Percentiles rank a stretch among this genome's conserved stretches.
Evolutionary conservation across 2,797 vertebrate species (phyloP).

Genomic region (Lagodon rhomboides): DNA sequence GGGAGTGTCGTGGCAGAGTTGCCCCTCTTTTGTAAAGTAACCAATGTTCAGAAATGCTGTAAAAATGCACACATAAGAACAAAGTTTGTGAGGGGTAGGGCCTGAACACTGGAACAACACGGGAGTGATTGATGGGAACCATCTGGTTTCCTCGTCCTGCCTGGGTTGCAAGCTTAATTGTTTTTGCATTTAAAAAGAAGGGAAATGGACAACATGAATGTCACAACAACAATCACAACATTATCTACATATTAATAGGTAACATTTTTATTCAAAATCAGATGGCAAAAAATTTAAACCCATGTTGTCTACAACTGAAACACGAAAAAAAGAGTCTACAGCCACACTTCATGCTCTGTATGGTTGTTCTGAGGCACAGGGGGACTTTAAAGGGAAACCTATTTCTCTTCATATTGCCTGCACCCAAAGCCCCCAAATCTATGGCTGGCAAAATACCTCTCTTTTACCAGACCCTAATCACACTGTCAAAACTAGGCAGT

Average conservation of each 20-base stretch:
- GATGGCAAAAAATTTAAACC: neutral
- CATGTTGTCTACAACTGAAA: neutral
- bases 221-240: neutral
- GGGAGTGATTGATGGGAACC: slow-evolving; percentile 64
- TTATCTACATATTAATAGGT: neutral
- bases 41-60: slow-evolving; percentile 18
- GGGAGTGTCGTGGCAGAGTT: slow-evolving; percentile 42
- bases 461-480: too few relatives aligned
- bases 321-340: neutral
- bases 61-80: slow-evolving; percentile 20
- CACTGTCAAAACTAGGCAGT: too few relatives aligned
- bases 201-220: slow-evolving; percentile 14
- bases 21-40: slow-evolving; percentile 21
- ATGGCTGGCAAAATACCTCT: too few relatives aligned
- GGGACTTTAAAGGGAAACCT: neutral
- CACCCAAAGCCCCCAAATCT: too few relatives aligned
- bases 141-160: slow-evolving; percentile 50
- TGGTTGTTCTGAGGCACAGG: neutral
- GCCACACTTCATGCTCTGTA: neutral
- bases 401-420: too few relatives aligned
- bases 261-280: neutral
- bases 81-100: slow-evolving; percentile 5
- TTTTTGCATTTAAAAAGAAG: slow-evolving; percentile 15
- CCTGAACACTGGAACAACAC: slow-evolving; percentile 31
- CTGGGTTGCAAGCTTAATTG: slow-evolving; percentile 16